Conservation (phyloP, 1,140 invertebrate genomes). For the Ostrea denselamellosa region DNA sequence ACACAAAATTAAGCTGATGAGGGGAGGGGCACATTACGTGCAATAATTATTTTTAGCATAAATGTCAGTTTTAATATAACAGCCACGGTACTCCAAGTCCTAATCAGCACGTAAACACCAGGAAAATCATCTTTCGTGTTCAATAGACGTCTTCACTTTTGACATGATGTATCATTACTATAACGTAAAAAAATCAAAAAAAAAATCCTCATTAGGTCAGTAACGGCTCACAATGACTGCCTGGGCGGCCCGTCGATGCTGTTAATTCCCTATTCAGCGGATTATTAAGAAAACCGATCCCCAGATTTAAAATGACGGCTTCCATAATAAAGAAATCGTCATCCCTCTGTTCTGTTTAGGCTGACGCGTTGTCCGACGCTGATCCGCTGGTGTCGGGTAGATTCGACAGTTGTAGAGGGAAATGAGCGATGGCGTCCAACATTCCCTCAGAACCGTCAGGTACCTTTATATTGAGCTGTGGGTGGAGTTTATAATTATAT, state of each 20-base stretch:
- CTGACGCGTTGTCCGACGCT: background rate
- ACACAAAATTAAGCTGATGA: too few species aligned
- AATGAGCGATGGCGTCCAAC: slow-evolving; percentile 17
- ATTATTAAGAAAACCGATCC: slow-evolving; percentile 29
- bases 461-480: background rate
- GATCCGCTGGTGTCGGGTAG: slow-evolving; percentile 8
- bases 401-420: slow-evolving; percentile 16
- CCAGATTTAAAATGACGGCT: slow-evolving; percentile 18
- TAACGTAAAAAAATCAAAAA: too few species aligned
- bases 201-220: background rate
- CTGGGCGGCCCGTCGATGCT: background rate
- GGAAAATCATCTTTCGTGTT: background rate
- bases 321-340: background rate
- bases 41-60: too few species aligned
- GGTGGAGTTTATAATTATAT: background rate
- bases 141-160: background rate
- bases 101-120: slow-evolving; percentile 17
- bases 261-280: slow-evolving; percentile 8
- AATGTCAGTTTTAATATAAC: too few species aligned
- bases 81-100: background rate
- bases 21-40: too few species aligned
- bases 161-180: background rate
- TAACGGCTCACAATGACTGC: background rate
- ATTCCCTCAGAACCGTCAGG: background rate
- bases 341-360: background rate